These are phyloP conservation scores for Adela reaumurella DNA, from an alignment of 2,888 invertebrate genomes.

Conservation along the genomic window DNA sequence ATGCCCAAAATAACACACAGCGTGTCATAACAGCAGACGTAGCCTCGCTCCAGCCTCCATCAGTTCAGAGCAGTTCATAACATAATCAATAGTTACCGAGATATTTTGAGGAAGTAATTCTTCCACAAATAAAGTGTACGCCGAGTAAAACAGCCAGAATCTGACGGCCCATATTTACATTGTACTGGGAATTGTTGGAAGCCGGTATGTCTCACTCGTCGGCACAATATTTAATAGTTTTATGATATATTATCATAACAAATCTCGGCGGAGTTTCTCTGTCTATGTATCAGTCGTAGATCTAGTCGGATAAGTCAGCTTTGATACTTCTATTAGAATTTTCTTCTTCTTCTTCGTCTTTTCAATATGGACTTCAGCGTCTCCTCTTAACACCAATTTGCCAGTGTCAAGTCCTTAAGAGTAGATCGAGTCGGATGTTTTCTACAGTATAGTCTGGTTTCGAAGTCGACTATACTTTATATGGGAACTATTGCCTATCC, in stretches of 20 bases:
- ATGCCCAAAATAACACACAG: background rate
- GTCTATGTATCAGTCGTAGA: constrained; percentile 39
- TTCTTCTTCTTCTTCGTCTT: too few species aligned
- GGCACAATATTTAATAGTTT: constrained; percentile 58
- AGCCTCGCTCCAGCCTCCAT: background rate
- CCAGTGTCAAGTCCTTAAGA: too few species aligned
- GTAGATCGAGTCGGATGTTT: too few species aligned
- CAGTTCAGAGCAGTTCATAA: background rate
- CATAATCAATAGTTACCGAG: background rate
- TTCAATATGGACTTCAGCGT: too few species aligned
- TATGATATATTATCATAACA: constrained; percentile 60
- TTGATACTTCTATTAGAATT: too few species aligned
- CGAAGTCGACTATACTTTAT: too few species aligned
- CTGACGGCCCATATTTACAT: background rate
- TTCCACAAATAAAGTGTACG: background rate
- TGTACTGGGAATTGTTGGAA: background rate
- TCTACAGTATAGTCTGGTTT: too few species aligned
- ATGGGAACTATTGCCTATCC: too few species aligned
- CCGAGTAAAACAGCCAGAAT: background rate
- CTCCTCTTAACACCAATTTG: too few species aligned
- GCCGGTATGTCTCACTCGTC: constrained; percentile 53
- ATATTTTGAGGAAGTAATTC: background rate
- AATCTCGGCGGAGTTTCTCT: constrained; percentile 47
- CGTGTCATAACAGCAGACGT: background rate
- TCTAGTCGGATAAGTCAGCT: constrained; percentile 18